Percentiles rank a stretch among this genome's conserved stretches.
Conservation (phyloP, 2,113 vertebrate species). For the Pomatorhinus ruficollis region DNA sequence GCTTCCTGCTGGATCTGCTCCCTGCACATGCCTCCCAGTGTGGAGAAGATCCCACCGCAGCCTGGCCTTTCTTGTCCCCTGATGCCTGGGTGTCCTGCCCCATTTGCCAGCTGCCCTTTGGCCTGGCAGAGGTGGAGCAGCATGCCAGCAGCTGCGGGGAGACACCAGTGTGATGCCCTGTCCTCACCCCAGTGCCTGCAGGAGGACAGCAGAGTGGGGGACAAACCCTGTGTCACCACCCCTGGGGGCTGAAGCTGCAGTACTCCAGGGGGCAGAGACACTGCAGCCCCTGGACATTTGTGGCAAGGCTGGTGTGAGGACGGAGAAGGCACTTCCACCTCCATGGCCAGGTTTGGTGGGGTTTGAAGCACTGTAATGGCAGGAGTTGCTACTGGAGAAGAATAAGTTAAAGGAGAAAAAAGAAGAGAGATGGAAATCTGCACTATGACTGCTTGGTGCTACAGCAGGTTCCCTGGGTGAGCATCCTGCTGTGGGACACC, state of each 20-base stretch:
- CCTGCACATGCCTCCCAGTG: constrained; percentile 67
- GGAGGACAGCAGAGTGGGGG: background rate
- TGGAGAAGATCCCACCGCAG: background rate
- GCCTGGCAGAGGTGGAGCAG: constrained; percentile 39
- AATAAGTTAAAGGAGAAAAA: background rate
- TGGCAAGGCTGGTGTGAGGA: background rate
- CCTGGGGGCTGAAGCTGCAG: background rate
- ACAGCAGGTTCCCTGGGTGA: background rate
- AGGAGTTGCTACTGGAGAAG: background rate
- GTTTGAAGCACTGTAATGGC: background rate
- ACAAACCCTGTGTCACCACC: background rate
- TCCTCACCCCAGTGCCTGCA: background rate
- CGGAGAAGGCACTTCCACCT: too few species aligned
- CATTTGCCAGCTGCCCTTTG: constrained; percentile 66
- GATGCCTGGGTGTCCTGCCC: constrained; percentile 64
- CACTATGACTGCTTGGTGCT: background rate
- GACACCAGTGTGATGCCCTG: too few species aligned
- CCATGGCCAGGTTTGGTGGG: too few species aligned
- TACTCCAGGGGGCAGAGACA: too few species aligned
- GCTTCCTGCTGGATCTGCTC: constrained; percentile 66
- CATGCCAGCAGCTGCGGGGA: constrained; percentile 77
- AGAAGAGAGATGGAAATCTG: background rate
- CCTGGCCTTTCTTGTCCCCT: background rate
- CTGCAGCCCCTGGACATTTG: background rate
- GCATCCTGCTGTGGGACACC: background rate